Conservation (phyloP, 2,797 vertebrate genomes). For the Syndactyla subalaris region DNA sequence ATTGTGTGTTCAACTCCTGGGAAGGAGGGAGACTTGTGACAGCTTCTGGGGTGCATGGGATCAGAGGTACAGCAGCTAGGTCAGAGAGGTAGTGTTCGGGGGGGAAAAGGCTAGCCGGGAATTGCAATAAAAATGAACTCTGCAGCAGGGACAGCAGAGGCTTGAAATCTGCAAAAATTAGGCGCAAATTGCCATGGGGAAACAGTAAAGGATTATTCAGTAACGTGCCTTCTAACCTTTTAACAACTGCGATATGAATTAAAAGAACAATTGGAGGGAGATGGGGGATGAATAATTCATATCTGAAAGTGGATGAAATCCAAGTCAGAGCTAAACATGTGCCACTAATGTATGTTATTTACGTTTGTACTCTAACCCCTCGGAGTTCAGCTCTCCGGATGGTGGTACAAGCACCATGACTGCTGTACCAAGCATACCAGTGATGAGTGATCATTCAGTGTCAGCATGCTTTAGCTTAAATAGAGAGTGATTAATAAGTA, state of each 20-base stretch:
- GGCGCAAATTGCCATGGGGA: slow-evolving; percentile 31
- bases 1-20: slow-evolving; percentile 99
- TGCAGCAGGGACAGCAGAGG: slow-evolving; percentile 19
- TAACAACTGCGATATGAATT: slow-evolving; percentile 73
- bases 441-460: not conserved
- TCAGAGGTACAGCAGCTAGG: slow-evolving; percentile 93
- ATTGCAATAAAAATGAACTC: slow-evolving; percentile 71
- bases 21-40: slow-evolving; percentile 99
- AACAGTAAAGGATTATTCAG: slow-evolving; percentile 71
- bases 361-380: slow-evolving; percentile 8
- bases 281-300: slow-evolving; percentile 76
- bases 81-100: slow-evolving; percentile 85
- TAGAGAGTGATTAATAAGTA: slow-evolving; percentile 21
- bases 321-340: slow-evolving; percentile 32
- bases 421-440: not conserved
- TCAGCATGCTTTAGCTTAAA: not conserved
- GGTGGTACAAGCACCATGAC: not conserved
- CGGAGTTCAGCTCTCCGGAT: not conserved
- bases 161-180: slow-evolving; percentile 70
- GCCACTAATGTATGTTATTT: slow-evolving; percentile 53
- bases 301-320: slow-evolving; percentile 70
- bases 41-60: slow-evolving; percentile 96
- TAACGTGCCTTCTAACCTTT: slow-evolving; percentile 71
- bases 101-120: slow-evolving; percentile 72
- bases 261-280: slow-evolving; percentile 66